Base-by-base conservation (phyloP, 2,888 invertebrate species). In the Clivina fossor region DNA sequence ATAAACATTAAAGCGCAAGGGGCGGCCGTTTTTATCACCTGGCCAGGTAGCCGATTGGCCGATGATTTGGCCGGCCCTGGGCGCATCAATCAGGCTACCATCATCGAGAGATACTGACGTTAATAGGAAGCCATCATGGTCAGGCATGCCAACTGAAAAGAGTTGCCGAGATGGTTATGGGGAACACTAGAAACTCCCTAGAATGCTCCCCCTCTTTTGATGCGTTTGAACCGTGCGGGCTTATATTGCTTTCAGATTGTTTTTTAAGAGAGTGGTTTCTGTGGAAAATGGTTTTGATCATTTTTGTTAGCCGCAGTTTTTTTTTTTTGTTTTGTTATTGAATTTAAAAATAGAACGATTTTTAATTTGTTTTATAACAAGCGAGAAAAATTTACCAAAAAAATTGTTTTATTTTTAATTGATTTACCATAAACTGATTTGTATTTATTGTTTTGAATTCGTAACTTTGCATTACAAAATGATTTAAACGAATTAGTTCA, bases 81-180 rank as follows among this genome's bases (percentile, higher is more conserved):
- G 22, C 24, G 11, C 44, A 53, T 35, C 49, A 43, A 44, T 53
- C 43, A 53, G 41, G 16, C 35, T 9, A 43, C 53, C 44, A 53
- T 38, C 11, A 46, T 49, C 38, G 22, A n/a, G 11, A 18, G 13
- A 37, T n/a, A 13, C 16, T 43, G 43, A 13, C 53, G 22, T 16
- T 53, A 53, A 43, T 53, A 37, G 33, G 53, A 43, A 44, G 43
- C 53, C 53, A 53, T 53, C 44, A 53, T 44, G 35, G 53, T 16
- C 51, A 53, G 44, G 53, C 18, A 3, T 43, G 11, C 53, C 53
- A 53, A 51, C 51, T 11, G n/a, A n/a, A n/a, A n/a, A n/a, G n/a
- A n/a, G n/a, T 43, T 16, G 32, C 47, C 11, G n/a, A 20, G 15
- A 5, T 22, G 35, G 4, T 18, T 15, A 11, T 16, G 26, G 2